These are phyloP conservation scores for Pithys albifrons DNA, from an alignment of 2,113 vertebrate genomes.

Conservation along the genomic window DNA sequence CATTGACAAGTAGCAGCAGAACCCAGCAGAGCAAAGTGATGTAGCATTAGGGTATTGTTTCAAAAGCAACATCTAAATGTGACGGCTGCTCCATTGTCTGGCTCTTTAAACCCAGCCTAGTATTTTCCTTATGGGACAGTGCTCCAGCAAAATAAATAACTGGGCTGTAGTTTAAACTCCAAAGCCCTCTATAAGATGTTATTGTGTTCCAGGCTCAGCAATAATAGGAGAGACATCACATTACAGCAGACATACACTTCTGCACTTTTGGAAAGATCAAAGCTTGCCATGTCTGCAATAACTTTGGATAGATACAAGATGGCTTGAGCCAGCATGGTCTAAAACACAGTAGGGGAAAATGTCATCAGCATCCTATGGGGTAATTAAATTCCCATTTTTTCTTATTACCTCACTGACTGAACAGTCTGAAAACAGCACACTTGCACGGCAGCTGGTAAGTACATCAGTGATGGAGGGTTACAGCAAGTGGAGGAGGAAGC, in stretches of 20 bases:
- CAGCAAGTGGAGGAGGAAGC: background rate
- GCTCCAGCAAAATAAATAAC: slow-evolving; percentile 59
- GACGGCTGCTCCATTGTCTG: slow-evolving; percentile 42
- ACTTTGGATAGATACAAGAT: background rate
- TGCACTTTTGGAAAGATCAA: slow-evolving; percentile 51
- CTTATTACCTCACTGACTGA: background rate
- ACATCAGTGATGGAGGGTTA: background rate
- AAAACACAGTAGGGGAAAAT: background rate
- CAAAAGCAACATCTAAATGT: slow-evolving; percentile 65
- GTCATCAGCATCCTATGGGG: background rate
- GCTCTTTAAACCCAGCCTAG: slow-evolving; percentile 50
- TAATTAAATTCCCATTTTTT: background rate
- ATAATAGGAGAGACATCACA: slow-evolving; percentile 21
- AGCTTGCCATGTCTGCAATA: slow-evolving; percentile 29
- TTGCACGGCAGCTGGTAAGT: background rate
- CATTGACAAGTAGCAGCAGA: slow-evolving; percentile 28
- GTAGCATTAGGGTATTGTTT: slow-evolving; percentile 53
- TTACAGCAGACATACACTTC: background rate
- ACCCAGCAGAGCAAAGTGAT: slow-evolving; percentile 54
- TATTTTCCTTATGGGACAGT: slow-evolving; percentile 59
- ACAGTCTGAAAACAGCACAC: background rate
- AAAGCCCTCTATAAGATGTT: slow-evolving; percentile 58
- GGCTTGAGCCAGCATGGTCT: background rate
- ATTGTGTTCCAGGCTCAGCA: slow-evolving; percentile 45
- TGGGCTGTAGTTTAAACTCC: slow-evolving; percentile 55